Evolutionary conservation across 2,888 invertebrate species (phyloP).

Genomic region (Carabus problematicus): DNA sequence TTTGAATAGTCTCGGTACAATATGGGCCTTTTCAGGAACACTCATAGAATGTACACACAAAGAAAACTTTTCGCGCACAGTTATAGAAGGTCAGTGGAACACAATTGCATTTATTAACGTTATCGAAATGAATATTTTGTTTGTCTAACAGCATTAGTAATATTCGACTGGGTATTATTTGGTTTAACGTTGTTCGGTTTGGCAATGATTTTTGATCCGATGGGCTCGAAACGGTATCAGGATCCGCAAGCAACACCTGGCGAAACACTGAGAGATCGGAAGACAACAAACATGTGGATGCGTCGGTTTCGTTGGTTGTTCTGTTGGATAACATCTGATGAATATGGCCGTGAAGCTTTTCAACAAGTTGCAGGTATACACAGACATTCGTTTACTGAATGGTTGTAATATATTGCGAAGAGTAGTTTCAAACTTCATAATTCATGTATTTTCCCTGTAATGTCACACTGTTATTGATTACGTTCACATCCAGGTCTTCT

Average conservation of each 20-base stretch:
- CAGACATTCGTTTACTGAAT: too few species aligned
- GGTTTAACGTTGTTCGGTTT: constrained; percentile 77
- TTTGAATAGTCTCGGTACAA: constrained; percentile 81
- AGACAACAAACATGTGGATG: constrained; percentile 77
- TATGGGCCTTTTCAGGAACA: constrained; percentile 78
- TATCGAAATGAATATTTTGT: background rate
- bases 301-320: constrained; percentile 77
- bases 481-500: constrained; percentile 71
- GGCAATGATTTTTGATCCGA: constrained; percentile 82
- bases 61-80: constrained; percentile 73
- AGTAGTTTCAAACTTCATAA: constrained; percentile 39
- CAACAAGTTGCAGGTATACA: constrained; percentile 75
- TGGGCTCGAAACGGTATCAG: constrained; percentile 71
- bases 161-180: constrained; percentile 83
- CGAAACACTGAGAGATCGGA: constrained; percentile 72
- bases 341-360: constrained; percentile 79
- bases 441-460: background rate
- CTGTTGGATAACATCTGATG: constrained; percentile 75
- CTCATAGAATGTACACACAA: constrained; percentile 71
- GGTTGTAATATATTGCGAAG: background rate
- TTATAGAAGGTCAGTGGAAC: constrained; percentile 70
- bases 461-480: background rate
- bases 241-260: constrained; percentile 70
- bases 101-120: background rate
- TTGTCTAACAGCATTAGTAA: constrained; percentile 69